Evolutionary conservation across 2,797 vertebrate species (phyloP).

Genomic region (Xerus rutilus): DNA sequence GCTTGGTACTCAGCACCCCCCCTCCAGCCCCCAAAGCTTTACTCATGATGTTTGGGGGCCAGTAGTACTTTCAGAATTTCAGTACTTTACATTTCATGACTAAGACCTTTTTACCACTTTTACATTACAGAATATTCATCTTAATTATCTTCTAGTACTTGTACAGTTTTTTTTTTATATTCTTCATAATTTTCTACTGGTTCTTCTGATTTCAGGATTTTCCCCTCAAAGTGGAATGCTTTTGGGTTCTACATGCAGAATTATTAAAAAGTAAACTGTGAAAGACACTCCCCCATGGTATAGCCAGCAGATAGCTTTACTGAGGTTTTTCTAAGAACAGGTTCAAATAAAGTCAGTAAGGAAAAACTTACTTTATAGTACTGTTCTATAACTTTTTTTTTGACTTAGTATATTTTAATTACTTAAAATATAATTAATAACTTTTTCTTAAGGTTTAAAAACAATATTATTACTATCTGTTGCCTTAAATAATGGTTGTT

Average conservation of each 20-base stretch:
- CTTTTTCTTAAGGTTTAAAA: slow-evolving; percentile 18
- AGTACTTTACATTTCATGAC: not conserved
- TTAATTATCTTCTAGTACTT: not conserved
- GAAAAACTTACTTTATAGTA: not conserved
- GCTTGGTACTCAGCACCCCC: too few relatives aligned
- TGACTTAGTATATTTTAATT: not conserved
- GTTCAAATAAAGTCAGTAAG: not conserved
- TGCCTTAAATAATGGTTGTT: not conserved
- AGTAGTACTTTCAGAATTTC: too few relatives aligned
- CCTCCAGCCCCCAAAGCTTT: too few relatives aligned
- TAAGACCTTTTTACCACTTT: not conserved
- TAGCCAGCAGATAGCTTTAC: not conserved
- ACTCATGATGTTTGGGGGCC: not conserved
- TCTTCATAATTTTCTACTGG: not conserved
- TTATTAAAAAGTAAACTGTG: not conserved
- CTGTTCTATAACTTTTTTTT: not conserved
- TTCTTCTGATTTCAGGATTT: not conserved
- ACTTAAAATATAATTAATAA: not conserved
- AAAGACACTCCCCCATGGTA: not conserved
- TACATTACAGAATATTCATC: not conserved
- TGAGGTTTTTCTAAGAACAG: slow-evolving; percentile 21
- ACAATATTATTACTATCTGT: not conserved
- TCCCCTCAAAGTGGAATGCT: not conserved
- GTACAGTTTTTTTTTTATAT: not conserved
- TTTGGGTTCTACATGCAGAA: not conserved